A percentile compares a stretch with the other conserved stretches of the same genome.
phyloP scores from a whole-genome alignment of 2,113 vertebrate species.

The Oreochromis aureus region DNA sequence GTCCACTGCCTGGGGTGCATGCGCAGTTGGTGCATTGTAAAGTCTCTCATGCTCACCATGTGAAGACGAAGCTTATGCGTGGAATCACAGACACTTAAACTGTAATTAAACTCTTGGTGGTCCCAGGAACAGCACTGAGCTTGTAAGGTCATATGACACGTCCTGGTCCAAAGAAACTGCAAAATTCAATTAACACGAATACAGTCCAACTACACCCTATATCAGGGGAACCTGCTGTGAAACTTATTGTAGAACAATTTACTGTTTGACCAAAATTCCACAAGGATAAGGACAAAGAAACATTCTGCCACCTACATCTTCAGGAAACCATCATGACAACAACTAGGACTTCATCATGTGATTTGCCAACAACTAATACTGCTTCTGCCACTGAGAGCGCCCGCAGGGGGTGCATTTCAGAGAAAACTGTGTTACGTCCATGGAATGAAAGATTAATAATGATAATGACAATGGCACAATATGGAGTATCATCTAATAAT shows the following conservation, averaged over 20 bases:
- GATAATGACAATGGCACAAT: neutral
- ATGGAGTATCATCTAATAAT: neutral
- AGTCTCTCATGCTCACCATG: neutral
- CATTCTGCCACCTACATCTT: neutral
- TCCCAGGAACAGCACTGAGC: neutral
- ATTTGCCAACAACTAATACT: neutral
- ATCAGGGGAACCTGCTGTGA: too few relatives aligned
- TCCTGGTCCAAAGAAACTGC: neutral
- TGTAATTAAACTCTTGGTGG: neutral
- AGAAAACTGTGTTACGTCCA: neutral
- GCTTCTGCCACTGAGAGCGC: neutral
- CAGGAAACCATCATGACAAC: neutral
- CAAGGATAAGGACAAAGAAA: neutral
- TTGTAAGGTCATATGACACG: neutral
- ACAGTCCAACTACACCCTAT: neutral
- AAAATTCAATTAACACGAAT: neutral
- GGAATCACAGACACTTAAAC: neutral
- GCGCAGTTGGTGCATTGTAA: neutral
- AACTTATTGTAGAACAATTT: neutral
- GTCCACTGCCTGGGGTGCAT: neutral
- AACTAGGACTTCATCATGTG: neutral
- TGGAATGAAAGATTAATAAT: neutral
- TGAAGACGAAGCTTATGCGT: neutral
- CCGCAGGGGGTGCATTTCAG: neutral
- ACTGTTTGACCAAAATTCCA: neutral